Conservation (phyloP, 2,113 vertebrate genomes). For the Grammomys dolichurus region DNA sequence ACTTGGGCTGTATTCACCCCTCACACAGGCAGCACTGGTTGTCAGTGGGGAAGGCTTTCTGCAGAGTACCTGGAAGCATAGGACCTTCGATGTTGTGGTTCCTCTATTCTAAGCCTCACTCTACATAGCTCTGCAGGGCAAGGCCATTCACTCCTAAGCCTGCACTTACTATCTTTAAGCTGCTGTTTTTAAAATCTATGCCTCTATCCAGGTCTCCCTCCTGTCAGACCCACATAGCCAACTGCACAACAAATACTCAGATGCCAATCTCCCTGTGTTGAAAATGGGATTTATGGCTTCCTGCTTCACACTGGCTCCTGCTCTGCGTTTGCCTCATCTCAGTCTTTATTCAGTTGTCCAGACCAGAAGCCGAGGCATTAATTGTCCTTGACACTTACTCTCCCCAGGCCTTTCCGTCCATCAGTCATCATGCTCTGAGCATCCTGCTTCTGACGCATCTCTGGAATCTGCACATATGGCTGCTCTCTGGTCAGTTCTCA, state of each 20-base stretch:
- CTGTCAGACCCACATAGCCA: not conserved
- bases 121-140: not conserved
- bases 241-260: not conserved
- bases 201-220: not conserved
- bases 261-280: not conserved
- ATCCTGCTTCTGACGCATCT: not conserved
- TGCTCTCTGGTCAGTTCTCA: not conserved
- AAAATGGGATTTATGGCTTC: constrained; percentile 11
- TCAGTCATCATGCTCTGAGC: not conserved
- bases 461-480: not conserved
- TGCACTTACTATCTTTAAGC: not conserved
- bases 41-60: not conserved
- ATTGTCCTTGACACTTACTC: not conserved
- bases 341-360: not conserved
- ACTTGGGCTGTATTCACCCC: not conserved
- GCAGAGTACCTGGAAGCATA: not conserved
- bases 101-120: not conserved
- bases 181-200: not conserved
- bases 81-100: not conserved
- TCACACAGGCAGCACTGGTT: not conserved
- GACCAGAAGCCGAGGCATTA: not conserved
- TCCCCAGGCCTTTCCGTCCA: not conserved
- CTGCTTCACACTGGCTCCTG: not conserved
- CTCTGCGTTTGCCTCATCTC: not conserved
- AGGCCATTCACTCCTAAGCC: not conserved